Conservation (phyloP, 2,888 invertebrate genomes). For the Torymus texanus region DNA sequence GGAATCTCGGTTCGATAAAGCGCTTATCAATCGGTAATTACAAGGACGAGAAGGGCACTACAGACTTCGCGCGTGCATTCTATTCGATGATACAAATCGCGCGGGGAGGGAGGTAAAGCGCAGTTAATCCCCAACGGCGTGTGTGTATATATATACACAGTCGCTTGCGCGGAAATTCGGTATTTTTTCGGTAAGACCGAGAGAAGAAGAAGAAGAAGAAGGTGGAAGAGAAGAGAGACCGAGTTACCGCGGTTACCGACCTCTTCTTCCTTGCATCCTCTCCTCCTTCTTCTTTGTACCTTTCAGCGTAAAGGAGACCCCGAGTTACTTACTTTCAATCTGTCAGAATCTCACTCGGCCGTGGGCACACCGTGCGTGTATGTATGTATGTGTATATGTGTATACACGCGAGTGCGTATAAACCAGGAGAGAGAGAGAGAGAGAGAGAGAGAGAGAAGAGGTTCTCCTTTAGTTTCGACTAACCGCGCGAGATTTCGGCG, state of each 20-base stretch:
- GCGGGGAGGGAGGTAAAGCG: slow-evolving; percentile 30
- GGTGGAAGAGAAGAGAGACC: slow-evolving; percentile 7
- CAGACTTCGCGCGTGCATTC: slow-evolving; percentile 37
- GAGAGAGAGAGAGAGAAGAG: slow-evolving; percentile 8
- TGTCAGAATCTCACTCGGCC: slow-evolving; percentile 56
- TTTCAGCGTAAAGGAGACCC: slow-evolving; percentile 44
- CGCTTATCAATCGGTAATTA: slow-evolving; percentile 55
- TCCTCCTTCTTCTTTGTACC: slow-evolving; percentile 14
- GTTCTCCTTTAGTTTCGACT: slow-evolving; percentile 41
- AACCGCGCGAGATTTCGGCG: slow-evolving; percentile 47
- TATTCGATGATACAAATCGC: slow-evolving; percentile 55
- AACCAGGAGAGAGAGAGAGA: too few species aligned
- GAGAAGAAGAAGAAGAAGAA: slow-evolving; percentile 21
- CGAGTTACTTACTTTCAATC: slow-evolving; percentile 58
- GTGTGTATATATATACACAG: too few species aligned
- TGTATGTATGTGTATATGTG: too few species aligned
- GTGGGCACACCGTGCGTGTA: too few species aligned
- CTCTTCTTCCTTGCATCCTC: slow-evolving; percentile 38
- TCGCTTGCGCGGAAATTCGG: slow-evolving; percentile 52
- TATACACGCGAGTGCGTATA: too few species aligned
- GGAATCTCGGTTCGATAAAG: slow-evolving; percentile 48
- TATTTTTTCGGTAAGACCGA: slow-evolving; percentile 26
- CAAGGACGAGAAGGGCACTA: slow-evolving; percentile 3
- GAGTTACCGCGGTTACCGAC: slow-evolving; percentile 46
- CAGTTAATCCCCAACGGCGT: slow-evolving; percentile 54